A percentile compares a stretch with the other conserved stretches of the same genome.
Evolutionary conservation across 2,797 vertebrate genomes (phyloP).

Genomic region (Podarcis siculus): DNA sequence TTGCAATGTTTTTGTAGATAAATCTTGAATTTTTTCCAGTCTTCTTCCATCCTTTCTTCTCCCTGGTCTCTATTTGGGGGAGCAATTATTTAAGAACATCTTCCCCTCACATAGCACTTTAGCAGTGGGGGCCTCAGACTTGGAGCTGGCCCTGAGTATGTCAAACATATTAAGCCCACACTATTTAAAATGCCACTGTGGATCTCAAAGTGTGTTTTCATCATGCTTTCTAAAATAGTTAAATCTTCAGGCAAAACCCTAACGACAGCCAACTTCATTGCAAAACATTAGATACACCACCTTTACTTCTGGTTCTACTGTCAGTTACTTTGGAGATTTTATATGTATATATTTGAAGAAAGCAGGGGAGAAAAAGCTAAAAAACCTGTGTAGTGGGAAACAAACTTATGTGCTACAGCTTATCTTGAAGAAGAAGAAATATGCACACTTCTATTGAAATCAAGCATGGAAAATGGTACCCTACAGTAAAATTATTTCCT

Average conservation of each 20-base stretch:
- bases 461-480: conserved; percentile 40
- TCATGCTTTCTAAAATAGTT: background rate
- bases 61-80: no score
- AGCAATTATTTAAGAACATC: background rate
- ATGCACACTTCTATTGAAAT: conserved; percentile 30
- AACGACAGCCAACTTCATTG: background rate
- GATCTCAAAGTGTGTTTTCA: background rate
- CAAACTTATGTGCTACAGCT: conserved; percentile 7
- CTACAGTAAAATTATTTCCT: conserved; percentile 33
- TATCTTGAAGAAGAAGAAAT: conserved; percentile 10
- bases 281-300: background rate
- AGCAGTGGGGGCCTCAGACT: background rate
- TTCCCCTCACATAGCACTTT: background rate
- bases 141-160: background rate
- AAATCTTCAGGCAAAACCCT: background rate
- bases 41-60: no score
- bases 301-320: background rate
- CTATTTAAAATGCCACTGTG: background rate
- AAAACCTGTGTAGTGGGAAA: conserved; percentile 3
- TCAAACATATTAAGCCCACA: background rate
- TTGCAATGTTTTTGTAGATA: no score
- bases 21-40: no score
- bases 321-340: background rate
- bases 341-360: background rate
- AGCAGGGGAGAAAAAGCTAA: background rate